A percentile compares a stretch with the other conserved stretches of the same genome.
phyloP scores from a whole-genome alignment of 2,888 invertebrate species.

The Dichetophora obliterata region DNA sequence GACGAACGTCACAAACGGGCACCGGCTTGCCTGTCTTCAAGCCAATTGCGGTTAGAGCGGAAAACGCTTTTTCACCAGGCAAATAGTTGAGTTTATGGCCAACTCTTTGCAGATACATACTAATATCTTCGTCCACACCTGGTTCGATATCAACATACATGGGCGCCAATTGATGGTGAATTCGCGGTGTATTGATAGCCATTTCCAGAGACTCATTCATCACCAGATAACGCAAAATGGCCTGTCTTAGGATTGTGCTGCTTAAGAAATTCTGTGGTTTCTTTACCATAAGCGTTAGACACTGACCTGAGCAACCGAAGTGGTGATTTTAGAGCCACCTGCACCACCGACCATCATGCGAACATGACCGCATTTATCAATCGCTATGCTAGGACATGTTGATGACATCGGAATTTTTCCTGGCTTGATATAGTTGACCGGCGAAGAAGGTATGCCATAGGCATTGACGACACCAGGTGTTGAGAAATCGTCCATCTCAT shows the following conservation, averaged over 20 bases:
- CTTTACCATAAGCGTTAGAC: not conserved
- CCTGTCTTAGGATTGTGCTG: constrained; percentile 65
- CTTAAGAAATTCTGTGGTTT: not conserved
- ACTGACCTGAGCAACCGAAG: constrained; percentile 74
- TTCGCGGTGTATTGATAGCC: constrained; percentile 78
- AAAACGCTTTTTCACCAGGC: constrained; percentile 71
- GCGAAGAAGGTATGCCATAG: constrained; percentile 83
- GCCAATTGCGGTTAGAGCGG: constrained; percentile 74
- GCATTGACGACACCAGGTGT: constrained; percentile 80
- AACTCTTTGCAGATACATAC: constrained; percentile 50
- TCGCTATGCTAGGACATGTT: constrained; percentile 86
- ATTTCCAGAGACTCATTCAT: constrained; percentile 76
- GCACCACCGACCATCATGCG: constrained; percentile 84
- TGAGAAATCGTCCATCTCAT: constrained; percentile 97
- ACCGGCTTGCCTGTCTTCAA: constrained; percentile 67
- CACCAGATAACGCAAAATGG: constrained; percentile 76
- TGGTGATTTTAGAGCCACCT: constrained; percentile 91
- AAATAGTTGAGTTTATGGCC: constrained; percentile 67
- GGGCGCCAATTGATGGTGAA: constrained; percentile 92
- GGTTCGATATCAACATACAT: constrained; percentile 79
- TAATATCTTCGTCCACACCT: constrained; percentile 72
- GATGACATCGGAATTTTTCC: constrained; percentile 90
- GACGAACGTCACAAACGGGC: constrained; percentile 69
- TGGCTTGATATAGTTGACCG: constrained; percentile 85
- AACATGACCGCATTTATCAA: constrained; percentile 76